Base-by-base conservation (phyloP, 2,888 invertebrate species). In the Sesia bembeciformis region DNA sequence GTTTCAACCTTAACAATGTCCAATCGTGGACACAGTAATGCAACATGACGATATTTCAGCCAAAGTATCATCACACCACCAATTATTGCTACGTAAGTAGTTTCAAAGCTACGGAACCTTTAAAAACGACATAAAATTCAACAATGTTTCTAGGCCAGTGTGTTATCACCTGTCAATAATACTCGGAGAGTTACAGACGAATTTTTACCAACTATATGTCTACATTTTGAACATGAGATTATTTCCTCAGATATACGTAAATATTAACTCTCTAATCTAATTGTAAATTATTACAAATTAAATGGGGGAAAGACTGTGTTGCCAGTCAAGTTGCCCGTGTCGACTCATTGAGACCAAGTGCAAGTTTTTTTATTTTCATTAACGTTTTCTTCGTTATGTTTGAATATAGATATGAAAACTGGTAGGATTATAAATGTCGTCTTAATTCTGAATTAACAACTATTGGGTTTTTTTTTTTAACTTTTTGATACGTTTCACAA, bases 181-280 rank as follows among this genome's bases (percentile, higher is more conserved):
- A 71, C 62, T 63, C 60, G 64, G 64, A 65, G 69, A 70, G 66
- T 68, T 70, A 71, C 72, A 72, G 69, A 72, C 68, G 72, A 75
- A 68, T 70, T 65, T 62, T 75, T 78, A 76, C 70, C 70, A 67
- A 66, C 72, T 72, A 65, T 62, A 72, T 66, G 61, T 78, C 83
- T 84, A 86, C 75, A 75, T 73, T 76, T 76, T 80, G 79, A 66
- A 85, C 83, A 81, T 72, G 77, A 78, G 76, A 82, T 74, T 80
- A 70, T 73, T 66, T 61, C 61, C 64, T 73, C 75, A 3, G 56
- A 56, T 40, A 74, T 74, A 78, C 76, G 76, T 23, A 23, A 74
- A 76, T 76, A 74, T 76, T 77, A 73, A 76, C 72, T 73, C 56
- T 66, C 71, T 76, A 75, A 72, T 72, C 66, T 70, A 73, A 62